Evolutionary conservation across 2,797 vertebrate species (phyloP), one percentile per base, ranked within the genome.

Genomic region (Eutrigla gurnardus): DNA sequence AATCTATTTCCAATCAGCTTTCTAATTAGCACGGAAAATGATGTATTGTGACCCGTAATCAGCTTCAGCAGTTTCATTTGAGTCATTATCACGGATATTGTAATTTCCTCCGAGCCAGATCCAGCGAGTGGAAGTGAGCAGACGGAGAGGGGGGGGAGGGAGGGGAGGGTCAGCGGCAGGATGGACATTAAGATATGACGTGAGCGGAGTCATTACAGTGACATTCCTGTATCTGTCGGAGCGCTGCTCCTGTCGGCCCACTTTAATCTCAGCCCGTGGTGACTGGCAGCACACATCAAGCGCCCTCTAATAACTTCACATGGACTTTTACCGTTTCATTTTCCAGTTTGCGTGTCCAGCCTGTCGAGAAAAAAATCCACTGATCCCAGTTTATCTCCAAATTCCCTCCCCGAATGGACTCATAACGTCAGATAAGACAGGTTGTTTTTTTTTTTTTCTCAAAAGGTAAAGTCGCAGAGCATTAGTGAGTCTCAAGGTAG

Each of bases 1-100:
- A 90, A 93, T 94, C 91, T 90, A 84, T 92, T 92, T 92, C 87
- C 90, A 93, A 93, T 92, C 90, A 92, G 88, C 81, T 85, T 88
- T 85, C 87, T 93, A 92, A 93, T 94, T 93, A 93, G 89, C 80
- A 4, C 53, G 42, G 85, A 90, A 88, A 89, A 92, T 92, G 76
- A 92, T 91, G 89, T 80, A 91, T 92, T 92, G 89, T 92, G 90
- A 92, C 90, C 89, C 81, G 89, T 86, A 92, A 93, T 93, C 91
- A 87, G 91, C 85, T 84, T 77, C 83, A 91, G 82, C 88, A 80
- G 69, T 89, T 93, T 89, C 86, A 86, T 90, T 85, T 81, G 85
- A 91, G 83, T 90, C 91, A 92, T 92, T 93, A 93, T 90, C 85
- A 77, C 80, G 88, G 83, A 91, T 90, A 92, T 92, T 91, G 86